Conservation (phyloP, 2,888 invertebrate species). For the Cabera pusaria region DNA sequence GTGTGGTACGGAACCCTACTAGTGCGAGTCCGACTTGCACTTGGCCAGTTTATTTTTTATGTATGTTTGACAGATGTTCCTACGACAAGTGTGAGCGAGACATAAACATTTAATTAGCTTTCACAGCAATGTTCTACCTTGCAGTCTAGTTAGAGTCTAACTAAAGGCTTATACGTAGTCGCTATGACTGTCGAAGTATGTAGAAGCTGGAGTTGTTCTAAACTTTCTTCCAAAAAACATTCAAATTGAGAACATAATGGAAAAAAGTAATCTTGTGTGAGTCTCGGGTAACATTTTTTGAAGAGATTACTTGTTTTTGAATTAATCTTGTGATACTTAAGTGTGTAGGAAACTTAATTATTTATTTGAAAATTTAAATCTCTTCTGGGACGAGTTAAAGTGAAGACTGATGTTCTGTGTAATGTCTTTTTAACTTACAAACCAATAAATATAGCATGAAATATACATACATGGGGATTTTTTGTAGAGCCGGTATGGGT, state of each 20-base stretch:
- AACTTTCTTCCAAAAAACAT: slow-evolving; percentile 20
- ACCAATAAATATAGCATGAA: too few relatives aligned
- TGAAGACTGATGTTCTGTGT: slow-evolving; percentile 3
- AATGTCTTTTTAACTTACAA: too few relatives aligned
- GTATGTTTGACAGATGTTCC: too few relatives aligned
- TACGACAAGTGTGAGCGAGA: too few relatives aligned
- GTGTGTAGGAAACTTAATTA: slow-evolving; percentile 9
- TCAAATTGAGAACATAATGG: slow-evolving; percentile 21
- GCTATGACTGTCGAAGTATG: slow-evolving; percentile 1
- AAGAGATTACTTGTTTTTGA: slow-evolving; percentile 17
- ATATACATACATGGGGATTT: too few relatives aligned
- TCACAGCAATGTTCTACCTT: too few relatives aligned
- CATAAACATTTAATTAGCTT: too few relatives aligned
- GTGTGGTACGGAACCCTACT: too few relatives aligned
- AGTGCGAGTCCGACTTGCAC: too few relatives aligned
- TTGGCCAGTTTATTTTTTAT: too few relatives aligned
- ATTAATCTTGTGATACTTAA: slow-evolving; percentile 12
- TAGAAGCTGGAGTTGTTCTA: slow-evolving; percentile 12
- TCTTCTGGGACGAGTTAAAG: slow-evolving; percentile 7
- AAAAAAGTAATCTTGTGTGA: slow-evolving; percentile 29
- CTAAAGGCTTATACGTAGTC: background rate
- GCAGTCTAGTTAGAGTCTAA: too few relatives aligned
- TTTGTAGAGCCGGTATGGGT: too few relatives aligned
- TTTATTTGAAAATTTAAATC: slow-evolving; percentile 11
- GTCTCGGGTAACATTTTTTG: slow-evolving; percentile 21